Percentiles rank a stretch among this genome's conserved stretches.
Conservation (phyloP, 2,888 invertebrate species). For the Yponomeuta malinellus region DNA sequence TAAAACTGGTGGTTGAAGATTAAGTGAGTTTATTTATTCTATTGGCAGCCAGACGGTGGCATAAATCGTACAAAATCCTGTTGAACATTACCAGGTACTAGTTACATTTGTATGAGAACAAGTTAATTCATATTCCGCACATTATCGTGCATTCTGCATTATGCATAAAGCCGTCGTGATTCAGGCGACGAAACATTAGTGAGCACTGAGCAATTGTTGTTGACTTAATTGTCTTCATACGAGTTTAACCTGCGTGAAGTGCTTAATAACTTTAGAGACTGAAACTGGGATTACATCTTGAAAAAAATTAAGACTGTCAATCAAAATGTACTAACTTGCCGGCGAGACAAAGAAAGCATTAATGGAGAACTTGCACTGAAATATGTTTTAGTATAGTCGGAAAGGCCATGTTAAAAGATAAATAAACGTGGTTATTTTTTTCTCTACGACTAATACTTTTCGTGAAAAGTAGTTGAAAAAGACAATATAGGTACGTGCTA, state of each 20-base stretch:
- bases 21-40: background rate
- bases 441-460: too few relatives aligned
- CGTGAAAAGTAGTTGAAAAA: too few relatives aligned
- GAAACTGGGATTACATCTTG: background rate
- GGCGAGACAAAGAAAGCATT: background rate
- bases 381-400: too few relatives aligned
- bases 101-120: slow-evolving; percentile 10
- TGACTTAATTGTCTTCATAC: slow-evolving; percentile 26
- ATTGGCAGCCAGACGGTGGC: background rate
- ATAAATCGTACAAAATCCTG: background rate
- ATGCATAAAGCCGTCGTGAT: slow-evolving; percentile 48
- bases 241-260: background rate
- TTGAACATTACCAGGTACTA: slow-evolving; percentile 16
- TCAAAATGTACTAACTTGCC: background rate
- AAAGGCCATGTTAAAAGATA: too few relatives aligned
- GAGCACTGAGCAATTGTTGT: slow-evolving; percentile 45
- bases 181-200: slow-evolving; percentile 62
- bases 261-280: background rate
- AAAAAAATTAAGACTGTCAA: background rate
- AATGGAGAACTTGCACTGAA: too few relatives aligned
- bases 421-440: too few relatives aligned
- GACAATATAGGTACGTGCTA: too few relatives aligned
- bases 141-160: slow-evolving; percentile 46
- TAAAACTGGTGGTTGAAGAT: too few relatives aligned
- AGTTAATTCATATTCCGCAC: slow-evolving; percentile 42